Evolutionary conservation across 2,113 vertebrate genomes (phyloP).

Genomic region (Epinephelus fuscoguttatus): DNA sequence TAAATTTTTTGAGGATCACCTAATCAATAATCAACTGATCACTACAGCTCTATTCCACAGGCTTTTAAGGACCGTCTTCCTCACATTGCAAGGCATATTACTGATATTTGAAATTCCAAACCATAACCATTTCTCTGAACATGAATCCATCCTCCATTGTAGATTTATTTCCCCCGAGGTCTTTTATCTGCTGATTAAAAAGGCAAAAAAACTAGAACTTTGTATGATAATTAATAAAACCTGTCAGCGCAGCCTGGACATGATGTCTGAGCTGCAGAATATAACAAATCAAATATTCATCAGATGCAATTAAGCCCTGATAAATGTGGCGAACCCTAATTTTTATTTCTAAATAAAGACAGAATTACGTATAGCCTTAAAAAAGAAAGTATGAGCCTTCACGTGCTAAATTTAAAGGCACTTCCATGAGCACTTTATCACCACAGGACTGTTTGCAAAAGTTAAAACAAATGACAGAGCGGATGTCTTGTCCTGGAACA

Average conservation of each 20-base stretch:
- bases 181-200: not conserved
- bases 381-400: too few relatives aligned
- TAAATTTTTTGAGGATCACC: too few relatives aligned
- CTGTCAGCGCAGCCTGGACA: not conserved
- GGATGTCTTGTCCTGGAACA: constrained; percentile 57
- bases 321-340: too few relatives aligned
- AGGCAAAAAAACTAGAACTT: not conserved
- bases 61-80: too few relatives aligned
- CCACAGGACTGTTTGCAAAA: constrained; percentile 33
- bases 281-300: not conserved
- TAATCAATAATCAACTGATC: too few relatives aligned
- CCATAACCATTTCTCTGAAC: too few relatives aligned
- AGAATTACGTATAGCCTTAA: not conserved
- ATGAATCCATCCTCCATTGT: too few relatives aligned
- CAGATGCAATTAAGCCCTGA: not conserved
- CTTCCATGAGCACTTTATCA: not conserved
- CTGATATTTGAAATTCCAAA: too few relatives aligned
- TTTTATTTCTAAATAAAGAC: not conserved
- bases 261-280: too few relatives aligned
- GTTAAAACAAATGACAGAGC: constrained; percentile 30
- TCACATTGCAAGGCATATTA: too few relatives aligned
- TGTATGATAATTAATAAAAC: not conserved
- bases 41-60: too few relatives aligned
- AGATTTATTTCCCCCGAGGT: not conserved
- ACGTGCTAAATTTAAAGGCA: not conserved